Evolutionary conservation across 2,113 vertebrate species (phyloP).

Genomic region (Pelmatolapia mariae): DNA sequence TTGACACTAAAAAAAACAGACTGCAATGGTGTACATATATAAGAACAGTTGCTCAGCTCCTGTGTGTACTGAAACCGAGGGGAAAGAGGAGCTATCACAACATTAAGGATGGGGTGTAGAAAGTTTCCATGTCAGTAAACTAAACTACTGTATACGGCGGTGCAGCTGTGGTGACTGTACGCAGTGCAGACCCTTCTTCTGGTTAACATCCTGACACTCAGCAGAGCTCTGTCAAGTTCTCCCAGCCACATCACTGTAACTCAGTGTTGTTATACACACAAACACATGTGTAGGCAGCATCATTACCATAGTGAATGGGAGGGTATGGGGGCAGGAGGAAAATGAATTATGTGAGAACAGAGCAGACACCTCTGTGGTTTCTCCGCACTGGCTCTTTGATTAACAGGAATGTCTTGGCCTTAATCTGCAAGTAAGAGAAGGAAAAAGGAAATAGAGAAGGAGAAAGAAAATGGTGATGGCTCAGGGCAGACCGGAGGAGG

Average conservation of each 20-base stretch:
- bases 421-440: neutral
- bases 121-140: conserved; percentile 14
- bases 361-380: conserved; percentile 48
- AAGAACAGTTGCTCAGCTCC: neutral
- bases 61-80: neutral
- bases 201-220: conserved; percentile 37
- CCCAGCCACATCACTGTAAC: conserved; percentile 14
- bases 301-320: conserved; percentile 22
- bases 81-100: neutral
- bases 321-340: neutral
- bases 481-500: neutral
- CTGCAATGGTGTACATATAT: neutral
- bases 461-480: neutral
- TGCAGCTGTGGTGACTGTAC: conserved; percentile 22
- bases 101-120: neutral
- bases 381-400: conserved; percentile 29
- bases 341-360: conserved; percentile 38
- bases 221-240: conserved; percentile 19
- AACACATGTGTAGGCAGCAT: neutral
- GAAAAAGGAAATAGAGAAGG: neutral
- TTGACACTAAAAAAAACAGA: neutral
- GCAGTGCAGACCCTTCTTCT: conserved; percentile 16
- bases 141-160: neutral
- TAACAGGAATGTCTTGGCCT: conserved; percentile 37
- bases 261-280: neutral